phyloP scores from a whole-genome alignment of 2,888 invertebrate species.

The Cephus nigrinus region DNA sequence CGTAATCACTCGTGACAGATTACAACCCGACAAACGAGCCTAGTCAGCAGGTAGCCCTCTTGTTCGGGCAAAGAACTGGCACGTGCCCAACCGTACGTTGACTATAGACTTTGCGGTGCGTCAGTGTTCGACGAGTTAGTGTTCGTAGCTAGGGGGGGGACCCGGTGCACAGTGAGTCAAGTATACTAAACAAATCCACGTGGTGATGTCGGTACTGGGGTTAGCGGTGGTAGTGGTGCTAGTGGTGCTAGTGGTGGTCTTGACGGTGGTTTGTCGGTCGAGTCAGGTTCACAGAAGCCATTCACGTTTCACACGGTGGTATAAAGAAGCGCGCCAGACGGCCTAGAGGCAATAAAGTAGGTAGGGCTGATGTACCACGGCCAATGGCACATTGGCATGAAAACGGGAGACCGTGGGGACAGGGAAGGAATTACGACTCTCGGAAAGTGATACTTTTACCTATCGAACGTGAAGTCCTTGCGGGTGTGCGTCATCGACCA shows the following conservation, averaged over 20 bases:
- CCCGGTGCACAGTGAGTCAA: constrained; percentile 10
- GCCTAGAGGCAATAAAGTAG: constrained; percentile 49
- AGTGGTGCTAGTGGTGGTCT: constrained; percentile 21
- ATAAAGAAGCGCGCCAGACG: constrained; percentile 44
- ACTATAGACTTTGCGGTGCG: constrained; percentile 11
- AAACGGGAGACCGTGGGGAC: neutral
- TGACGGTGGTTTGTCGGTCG: constrained; percentile 34
- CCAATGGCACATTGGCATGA: constrained; percentile 5
- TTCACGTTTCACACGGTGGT: constrained; percentile 47
- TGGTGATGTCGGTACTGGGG: constrained; percentile 18
- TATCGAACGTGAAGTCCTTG: neutral
- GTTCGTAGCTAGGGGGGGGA: neutral
- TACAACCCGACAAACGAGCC: constrained; percentile 5
- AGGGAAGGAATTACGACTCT: neutral
- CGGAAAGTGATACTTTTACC: neutral
- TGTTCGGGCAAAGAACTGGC: constrained; percentile 31
- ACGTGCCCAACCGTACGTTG: constrained; percentile 33
- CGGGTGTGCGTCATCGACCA: neutral
- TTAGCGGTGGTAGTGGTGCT: constrained; percentile 23
- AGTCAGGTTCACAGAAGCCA: constrained; percentile 54
- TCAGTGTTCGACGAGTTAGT: constrained; percentile 1
- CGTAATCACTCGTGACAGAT: constrained; percentile 6
- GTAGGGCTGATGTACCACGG: neutral
- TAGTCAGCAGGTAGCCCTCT: constrained; percentile 6
- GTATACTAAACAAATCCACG: constrained; percentile 40